phyloP scores from a whole-genome alignment of 2,797 vertebrate species.

The Rhincodon typus region DNA sequence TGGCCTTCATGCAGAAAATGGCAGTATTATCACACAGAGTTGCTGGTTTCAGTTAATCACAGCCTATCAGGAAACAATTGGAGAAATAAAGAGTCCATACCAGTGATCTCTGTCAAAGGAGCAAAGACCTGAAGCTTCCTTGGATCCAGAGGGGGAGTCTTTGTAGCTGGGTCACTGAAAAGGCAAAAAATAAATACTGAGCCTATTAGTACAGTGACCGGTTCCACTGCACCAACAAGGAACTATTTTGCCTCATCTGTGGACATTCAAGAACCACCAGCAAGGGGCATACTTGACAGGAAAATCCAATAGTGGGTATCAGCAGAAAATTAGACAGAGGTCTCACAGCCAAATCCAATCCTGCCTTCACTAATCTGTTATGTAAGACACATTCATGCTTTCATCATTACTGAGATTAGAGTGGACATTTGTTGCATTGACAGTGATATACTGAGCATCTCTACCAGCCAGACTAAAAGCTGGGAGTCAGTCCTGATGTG shows the following conservation, averaged over 20 bases:
- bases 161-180: slow-evolving; percentile 60
- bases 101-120: slow-evolving; percentile 86
- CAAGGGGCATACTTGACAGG: no score
- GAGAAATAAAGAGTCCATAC: slow-evolving; percentile 51
- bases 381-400: no score
- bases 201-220: neutral
- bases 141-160: slow-evolving; percentile 60
- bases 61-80: neutral
- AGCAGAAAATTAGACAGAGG: neutral
- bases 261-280: no score
- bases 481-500: neutral
- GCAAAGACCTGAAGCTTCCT: slow-evolving; percentile 69
- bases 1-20: neutral
- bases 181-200: neutral
- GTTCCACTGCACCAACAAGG: neutral
- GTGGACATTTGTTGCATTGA: neutral
- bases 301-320: neutral
- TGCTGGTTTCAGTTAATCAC: neutral
- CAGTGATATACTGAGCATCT: neutral
- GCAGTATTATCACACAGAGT: neutral
- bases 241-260: neutral
- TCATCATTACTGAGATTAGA: no score
- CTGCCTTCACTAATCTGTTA: neutral
- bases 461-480: neutral
- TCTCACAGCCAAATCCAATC: no score